These are phyloP conservation scores for Telmatherina bonti DNA, from an alignment of 2,797 vertebrate species.

Conservation along the genomic window DNA sequence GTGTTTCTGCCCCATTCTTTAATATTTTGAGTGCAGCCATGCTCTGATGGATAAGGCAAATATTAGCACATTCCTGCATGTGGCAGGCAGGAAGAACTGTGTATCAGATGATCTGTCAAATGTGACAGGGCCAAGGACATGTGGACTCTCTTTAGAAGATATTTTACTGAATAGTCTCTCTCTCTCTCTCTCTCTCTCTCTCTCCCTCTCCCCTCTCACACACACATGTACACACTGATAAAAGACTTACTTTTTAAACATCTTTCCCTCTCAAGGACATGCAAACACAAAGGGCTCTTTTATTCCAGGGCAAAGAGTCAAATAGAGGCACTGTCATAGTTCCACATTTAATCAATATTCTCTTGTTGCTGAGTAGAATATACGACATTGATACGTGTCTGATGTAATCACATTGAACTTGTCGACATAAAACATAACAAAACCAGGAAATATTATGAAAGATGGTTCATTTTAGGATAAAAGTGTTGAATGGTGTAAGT, in stretches of 20 bases:
- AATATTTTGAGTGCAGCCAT: slow-evolving; percentile 62
- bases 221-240: slow-evolving; percentile 62
- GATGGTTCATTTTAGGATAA: slow-evolving; percentile 20
- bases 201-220: no score
- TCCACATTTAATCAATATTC: slow-evolving; percentile 54
- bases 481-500: slow-evolving; percentile 23
- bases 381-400: slow-evolving; percentile 41
- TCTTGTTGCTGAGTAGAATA: slow-evolving; percentile 51
- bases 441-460: slow-evolving; percentile 30
- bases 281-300: slow-evolving; percentile 76
- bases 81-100: slow-evolving; percentile 38
- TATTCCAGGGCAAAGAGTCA: slow-evolving; percentile 55
- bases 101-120: slow-evolving; percentile 72
- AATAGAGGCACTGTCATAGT: slow-evolving; percentile 49
- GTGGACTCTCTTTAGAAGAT: slow-evolving; percentile 64
- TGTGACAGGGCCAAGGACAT: slow-evolving; percentile 70
- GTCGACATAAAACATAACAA: slow-evolving; percentile 24
- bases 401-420: slow-evolving; percentile 42
- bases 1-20: slow-evolving; percentile 61
- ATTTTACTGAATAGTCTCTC: slow-evolving; percentile 63
- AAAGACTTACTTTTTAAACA: slow-evolving; percentile 82
- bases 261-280: slow-evolving; percentile 76
- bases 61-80: slow-evolving; percentile 82
- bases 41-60: slow-evolving; percentile 77
- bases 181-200: background rate